Conservation (phyloP, 2,797 vertebrate genomes). For the Phataginus tricuspis region DNA sequence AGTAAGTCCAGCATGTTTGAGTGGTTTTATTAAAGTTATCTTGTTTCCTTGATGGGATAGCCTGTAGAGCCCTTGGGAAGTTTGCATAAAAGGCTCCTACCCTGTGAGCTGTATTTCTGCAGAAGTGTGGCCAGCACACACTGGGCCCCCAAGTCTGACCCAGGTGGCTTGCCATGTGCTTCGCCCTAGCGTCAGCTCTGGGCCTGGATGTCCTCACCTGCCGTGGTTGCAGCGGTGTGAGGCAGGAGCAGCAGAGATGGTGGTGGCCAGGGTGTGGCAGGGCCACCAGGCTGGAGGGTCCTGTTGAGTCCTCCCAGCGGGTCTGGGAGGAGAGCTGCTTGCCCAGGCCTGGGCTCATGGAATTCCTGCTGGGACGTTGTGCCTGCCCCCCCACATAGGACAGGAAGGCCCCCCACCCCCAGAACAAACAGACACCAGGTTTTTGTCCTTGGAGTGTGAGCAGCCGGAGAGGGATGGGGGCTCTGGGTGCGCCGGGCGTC, state of each 20-base stretch:
- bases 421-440: background rate
- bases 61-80: background rate
- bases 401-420: too few relatives aligned
- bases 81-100: background rate
- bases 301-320: background rate
- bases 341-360: too few relatives aligned
- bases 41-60: background rate
- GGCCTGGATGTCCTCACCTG: background rate
- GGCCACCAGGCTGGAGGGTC: background rate
- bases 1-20: background rate
- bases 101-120: background rate
- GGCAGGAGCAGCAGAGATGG: background rate
- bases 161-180: background rate
- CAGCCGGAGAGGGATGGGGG: rapidly evolving
- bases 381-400: rapidly evolving
- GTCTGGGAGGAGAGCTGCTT: background rate
- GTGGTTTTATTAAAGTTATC: background rate
- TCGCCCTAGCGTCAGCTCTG: too few relatives aligned
- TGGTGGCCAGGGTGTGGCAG: too few relatives aligned
- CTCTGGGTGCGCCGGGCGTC: background rate
- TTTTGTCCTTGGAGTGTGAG: too few relatives aligned
- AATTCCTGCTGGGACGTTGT: background rate
- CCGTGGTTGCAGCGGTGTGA: background rate
- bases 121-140: background rate
- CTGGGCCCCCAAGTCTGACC: background rate